Percentiles rank a stretch among this genome's conserved stretches.
Conservation (phyloP, 2,113 vertebrate genomes). For the Cariama cristata region DNA sequence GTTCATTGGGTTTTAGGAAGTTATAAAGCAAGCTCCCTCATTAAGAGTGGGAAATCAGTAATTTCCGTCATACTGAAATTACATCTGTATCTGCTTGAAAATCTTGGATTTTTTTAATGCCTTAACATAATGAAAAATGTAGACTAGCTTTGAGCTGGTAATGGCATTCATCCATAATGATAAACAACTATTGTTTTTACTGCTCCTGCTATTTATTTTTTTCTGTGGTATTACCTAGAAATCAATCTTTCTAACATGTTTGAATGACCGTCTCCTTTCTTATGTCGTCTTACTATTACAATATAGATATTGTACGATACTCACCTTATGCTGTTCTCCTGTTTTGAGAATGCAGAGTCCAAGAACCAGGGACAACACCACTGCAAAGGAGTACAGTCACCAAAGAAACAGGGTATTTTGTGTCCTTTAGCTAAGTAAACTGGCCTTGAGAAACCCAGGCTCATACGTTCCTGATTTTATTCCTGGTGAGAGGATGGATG, state of each 20-base stretch:
- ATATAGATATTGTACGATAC: background rate
- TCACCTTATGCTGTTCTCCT: background rate
- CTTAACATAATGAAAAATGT: background rate
- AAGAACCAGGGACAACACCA: background rate
- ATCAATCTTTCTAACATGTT: background rate
- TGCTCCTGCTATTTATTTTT: background rate
- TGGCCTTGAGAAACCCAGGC: background rate
- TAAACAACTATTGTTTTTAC: background rate
- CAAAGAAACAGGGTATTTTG: background rate
- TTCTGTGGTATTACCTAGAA: background rate
- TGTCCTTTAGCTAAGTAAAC: background rate
- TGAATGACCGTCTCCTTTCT: background rate
- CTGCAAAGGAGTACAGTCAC: background rate
- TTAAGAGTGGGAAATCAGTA: background rate
- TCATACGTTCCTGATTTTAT: background rate
- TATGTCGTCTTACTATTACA: background rate
- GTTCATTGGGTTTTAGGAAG: background rate
- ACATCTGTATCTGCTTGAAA: background rate
- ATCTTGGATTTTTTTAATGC: background rate
- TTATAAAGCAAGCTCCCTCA: background rate
- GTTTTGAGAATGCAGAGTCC: background rate
- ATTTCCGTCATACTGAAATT: background rate
- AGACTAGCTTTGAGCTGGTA: background rate
- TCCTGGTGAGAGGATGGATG: background rate
- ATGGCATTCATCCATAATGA: background rate